phyloP scores from a whole-genome alignment of 2,888 invertebrate genomes.

The Corbicula japonica region DNA sequence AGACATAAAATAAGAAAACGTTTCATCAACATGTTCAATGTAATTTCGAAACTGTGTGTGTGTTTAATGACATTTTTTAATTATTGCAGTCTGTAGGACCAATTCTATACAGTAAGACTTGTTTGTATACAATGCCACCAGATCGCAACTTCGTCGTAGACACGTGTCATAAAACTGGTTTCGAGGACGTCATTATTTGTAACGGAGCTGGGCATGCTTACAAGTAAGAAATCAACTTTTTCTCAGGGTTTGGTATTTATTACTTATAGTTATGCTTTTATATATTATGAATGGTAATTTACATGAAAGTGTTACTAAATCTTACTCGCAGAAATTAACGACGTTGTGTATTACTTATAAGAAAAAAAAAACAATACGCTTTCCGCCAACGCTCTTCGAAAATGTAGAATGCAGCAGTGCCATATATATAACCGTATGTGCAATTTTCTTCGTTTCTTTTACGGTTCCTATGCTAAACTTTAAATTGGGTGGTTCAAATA shows the following conservation, averaged over 20 bases:
- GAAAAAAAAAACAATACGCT: background rate
- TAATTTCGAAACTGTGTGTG: too few relatives aligned
- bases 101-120: constrained; percentile 82
- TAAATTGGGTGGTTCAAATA: too few relatives aligned
- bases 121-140: constrained; percentile 84
- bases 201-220: constrained; percentile 85
- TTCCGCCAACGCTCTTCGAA: background rate
- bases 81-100: constrained; percentile 81
- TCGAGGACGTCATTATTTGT: constrained; percentile 82
- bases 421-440: too few relatives aligned
- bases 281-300: too few relatives aligned
- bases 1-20: background rate
- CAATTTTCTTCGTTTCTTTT: too few relatives aligned
- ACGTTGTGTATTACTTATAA: background rate
- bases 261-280: background rate
- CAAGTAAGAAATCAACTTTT: constrained; percentile 76
- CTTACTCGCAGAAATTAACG: background rate
- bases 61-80: background rate
- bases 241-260: background rate
- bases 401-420: too few relatives aligned
- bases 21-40: too few relatives aligned
- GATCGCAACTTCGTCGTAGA: constrained; percentile 85
- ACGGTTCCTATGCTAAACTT: too few relatives aligned
- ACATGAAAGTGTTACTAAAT: background rate
- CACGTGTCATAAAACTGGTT: constrained; percentile 74